phyloP scores from a whole-genome alignment of 2,797 vertebrate genomes.

The Fistularia tabacaria region DNA sequence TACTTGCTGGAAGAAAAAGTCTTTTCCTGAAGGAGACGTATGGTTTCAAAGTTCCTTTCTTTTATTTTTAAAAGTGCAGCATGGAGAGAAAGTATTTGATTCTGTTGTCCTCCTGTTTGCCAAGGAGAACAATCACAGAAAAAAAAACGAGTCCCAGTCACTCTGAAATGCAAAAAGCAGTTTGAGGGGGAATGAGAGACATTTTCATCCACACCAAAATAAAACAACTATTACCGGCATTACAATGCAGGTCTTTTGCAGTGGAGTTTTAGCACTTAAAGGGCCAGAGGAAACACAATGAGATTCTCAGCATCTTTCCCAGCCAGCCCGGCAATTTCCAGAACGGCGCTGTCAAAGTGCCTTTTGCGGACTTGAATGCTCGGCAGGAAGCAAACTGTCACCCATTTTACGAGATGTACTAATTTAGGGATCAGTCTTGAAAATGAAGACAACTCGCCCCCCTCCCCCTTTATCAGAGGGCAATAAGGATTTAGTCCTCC shows the following conservation, averaged over 20 bases:
- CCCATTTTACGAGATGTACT: slow-evolving; percentile 4
- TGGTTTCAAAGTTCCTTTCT: neutral
- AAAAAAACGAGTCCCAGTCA: neutral
- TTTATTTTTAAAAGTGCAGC: neutral
- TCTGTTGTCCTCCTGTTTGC: neutral
- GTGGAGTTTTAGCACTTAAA: neutral
- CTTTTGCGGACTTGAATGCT: neutral
- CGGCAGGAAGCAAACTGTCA: neutral
- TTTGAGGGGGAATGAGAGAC: slow-evolving; percentile 20
- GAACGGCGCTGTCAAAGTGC: too few species aligned
- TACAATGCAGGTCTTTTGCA: slow-evolving; percentile 1
- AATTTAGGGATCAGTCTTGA: neutral
- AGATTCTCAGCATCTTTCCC: too few species aligned
- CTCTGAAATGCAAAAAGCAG: slow-evolving; percentile 13
- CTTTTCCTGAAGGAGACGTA: neutral
- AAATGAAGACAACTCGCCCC: neutral
- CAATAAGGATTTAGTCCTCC: neutral
- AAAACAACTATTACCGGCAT: neutral
- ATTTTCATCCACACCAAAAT: slow-evolving; percentile 26
- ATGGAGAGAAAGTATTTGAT: slow-evolving; percentile 1
- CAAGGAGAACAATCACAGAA: slow-evolving; percentile 2
- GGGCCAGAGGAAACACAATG: neutral
- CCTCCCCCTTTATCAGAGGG: neutral
- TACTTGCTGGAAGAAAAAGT: slow-evolving; percentile 1
- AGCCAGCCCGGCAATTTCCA: too few species aligned